Conservation (phyloP, 1,140 invertebrate genomes). For the Temnothorax nylanderi region DNA sequence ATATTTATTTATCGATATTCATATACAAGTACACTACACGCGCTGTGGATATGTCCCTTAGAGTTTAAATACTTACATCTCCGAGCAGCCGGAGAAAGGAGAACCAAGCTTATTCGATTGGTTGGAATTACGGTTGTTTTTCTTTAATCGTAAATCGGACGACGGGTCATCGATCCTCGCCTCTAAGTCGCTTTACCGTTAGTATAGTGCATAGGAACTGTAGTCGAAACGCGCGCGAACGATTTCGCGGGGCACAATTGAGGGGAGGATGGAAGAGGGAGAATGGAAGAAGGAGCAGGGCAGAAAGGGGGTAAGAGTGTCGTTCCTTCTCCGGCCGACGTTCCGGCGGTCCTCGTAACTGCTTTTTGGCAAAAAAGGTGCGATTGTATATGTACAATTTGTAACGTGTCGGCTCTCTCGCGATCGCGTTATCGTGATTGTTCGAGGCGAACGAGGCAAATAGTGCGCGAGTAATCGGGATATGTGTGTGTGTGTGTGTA, state of each 20-base stretch:
- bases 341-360: slow-evolving; percentile 54
- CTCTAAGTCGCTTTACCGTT: slow-evolving; percentile 68
- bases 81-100: slow-evolving; percentile 76
- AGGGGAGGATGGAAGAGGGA: not conserved
- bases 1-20: slow-evolving; percentile 80
- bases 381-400: slow-evolving; percentile 51
- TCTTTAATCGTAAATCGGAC: slow-evolving; percentile 59
- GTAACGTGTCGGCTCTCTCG: slow-evolving; percentile 30
- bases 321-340: slow-evolving; percentile 73
- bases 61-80: slow-evolving; percentile 76
- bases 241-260: slow-evolving; percentile 52
- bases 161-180: slow-evolving; percentile 56
- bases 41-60: slow-evolving; percentile 80
- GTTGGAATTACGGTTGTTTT: slow-evolving; percentile 67
- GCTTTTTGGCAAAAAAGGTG: slow-evolving; percentile 66
- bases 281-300: slow-evolving; percentile 3
- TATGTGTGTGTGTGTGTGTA: not conserved
- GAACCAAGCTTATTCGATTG: slow-evolving; percentile 66
- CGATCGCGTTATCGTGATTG: not conserved
- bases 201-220: slow-evolving; percentile 74
- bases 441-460: slow-evolving; percentile 59
- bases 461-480: slow-evolving; percentile 48
- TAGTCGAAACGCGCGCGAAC: slow-evolving; percentile 70
- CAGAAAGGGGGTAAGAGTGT: slow-evolving; percentile 8
- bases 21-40: slow-evolving; percentile 81